phyloP scores from a whole-genome alignment of 2,888 invertebrate species.

The Mamestra brassicae region DNA sequence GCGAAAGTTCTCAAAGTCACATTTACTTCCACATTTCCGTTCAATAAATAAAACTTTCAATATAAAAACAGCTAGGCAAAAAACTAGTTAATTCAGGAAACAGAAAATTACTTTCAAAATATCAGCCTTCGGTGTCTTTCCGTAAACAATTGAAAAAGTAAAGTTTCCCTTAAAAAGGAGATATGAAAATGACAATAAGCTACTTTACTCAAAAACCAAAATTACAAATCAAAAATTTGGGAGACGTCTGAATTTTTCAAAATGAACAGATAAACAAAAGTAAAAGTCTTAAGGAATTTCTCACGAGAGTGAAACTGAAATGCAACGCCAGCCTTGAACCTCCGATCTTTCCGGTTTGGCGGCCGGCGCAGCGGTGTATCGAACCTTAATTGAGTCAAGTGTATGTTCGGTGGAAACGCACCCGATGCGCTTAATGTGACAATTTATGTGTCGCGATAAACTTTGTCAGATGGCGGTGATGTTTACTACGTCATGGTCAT shows the following conservation, averaged over 20 bases:
- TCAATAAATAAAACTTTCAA: constrained; percentile 26
- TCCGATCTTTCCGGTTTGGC: constrained; percentile 68
- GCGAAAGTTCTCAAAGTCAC: constrained; percentile 30
- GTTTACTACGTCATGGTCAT: constrained; percentile 44
- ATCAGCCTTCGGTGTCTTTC: constrained; percentile 56
- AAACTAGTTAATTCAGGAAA: constrained; percentile 60
- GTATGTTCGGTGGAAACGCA: constrained; percentile 58
- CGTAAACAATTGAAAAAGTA: constrained; percentile 53
- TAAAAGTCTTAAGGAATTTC: constrained; percentile 57
- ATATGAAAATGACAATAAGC: neutral
- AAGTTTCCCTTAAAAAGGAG: constrained; percentile 27
- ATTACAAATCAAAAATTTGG: too few species aligned
- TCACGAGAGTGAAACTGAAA: constrained; percentile 63
- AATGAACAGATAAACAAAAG: constrained; percentile 29
- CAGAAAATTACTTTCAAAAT: constrained; percentile 48
- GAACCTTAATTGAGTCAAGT: constrained; percentile 72
- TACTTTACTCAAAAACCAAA: neutral
- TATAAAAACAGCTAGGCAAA: constrained; percentile 49
- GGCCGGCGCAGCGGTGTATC: constrained; percentile 60
- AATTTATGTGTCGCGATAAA: constrained; percentile 59
- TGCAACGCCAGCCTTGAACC: constrained; percentile 64
- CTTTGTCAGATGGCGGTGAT: constrained; percentile 28
- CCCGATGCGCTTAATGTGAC: constrained; percentile 55
- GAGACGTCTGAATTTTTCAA: too few species aligned
- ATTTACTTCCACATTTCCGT: constrained; percentile 28